Evolutionary conservation across 2,797 vertebrate species (phyloP).

Genomic region (Perodicticus potto): DNA sequence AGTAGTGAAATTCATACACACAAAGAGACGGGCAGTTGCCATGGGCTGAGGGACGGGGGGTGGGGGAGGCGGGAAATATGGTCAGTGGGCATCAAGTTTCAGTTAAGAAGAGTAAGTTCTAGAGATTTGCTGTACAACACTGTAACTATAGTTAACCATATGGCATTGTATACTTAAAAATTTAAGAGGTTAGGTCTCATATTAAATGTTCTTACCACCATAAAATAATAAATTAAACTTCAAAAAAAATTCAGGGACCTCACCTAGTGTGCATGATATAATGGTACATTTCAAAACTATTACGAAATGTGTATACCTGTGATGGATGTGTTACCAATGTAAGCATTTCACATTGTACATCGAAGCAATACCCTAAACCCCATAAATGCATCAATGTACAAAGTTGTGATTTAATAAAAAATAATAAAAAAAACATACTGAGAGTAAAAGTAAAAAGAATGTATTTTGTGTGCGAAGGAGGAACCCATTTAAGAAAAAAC

Average conservation of each 20-base stretch:
- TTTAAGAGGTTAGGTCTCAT: not conserved
- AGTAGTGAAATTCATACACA: no score
- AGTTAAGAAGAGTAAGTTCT: not conserved
- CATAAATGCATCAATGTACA: no score
- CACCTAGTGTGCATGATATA: no score
- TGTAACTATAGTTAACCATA: not conserved
- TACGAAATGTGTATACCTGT: no score
- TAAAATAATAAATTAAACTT: not conserved
- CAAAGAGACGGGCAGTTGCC: not conserved
- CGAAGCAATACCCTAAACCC: no score
- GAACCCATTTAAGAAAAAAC: conserved; percentile 79
- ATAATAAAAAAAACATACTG: conserved; percentile 52
- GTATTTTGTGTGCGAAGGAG: conserved; percentile 82
- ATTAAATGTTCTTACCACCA: not conserved
- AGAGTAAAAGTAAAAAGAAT: conserved; percentile 77
- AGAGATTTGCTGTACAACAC: not conserved
- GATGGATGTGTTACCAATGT: no score
- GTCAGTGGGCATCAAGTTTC: not conserved
- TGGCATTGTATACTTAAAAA: no score
- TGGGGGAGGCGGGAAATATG: no score
- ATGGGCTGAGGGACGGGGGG: no score
- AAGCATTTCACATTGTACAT: no score
- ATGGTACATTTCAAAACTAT: no score
- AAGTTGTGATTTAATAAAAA: no score
- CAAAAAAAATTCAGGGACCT: not conserved